A percentile compares a stretch with the other conserved stretches of the same genome.
These are phyloP conservation scores for Apaloderma vittatum DNA, from an alignment of 2,113 vertebrate genomes.

Conservation along the genomic window DNA sequence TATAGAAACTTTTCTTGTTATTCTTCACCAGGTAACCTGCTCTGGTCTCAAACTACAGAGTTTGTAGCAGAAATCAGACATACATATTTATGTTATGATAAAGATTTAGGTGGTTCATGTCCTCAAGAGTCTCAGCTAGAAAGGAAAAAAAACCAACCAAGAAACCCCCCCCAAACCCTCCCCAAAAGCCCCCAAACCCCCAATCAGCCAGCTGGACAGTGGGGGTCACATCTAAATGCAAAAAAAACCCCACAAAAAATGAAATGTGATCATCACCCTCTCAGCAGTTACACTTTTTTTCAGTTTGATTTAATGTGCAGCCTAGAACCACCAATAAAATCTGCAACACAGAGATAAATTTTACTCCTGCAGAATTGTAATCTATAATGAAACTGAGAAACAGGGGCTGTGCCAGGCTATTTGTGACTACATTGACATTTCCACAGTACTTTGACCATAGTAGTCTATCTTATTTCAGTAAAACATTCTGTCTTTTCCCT, in stretches of 20 bases:
- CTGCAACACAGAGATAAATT: neutral
- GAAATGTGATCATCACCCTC: neutral
- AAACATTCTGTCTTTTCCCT: neutral
- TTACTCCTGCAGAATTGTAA: neutral
- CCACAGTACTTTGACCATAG: neutral
- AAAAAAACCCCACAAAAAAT: neutral
- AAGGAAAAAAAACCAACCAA: neutral
- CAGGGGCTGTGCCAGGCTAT: neutral
- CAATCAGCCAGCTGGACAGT: neutral
- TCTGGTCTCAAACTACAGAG: neutral
- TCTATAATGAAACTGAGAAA: neutral
- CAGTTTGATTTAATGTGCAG: neutral
- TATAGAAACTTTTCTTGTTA: too few relatives aligned
- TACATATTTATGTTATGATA: neutral
- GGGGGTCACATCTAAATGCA: neutral
- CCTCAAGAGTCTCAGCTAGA: neutral
- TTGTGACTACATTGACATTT: neutral
- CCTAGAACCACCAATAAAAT: neutral
- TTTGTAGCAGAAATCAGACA: neutral
- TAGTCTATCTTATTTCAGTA: neutral
- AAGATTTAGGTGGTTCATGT: neutral
- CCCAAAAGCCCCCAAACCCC: too few relatives aligned
- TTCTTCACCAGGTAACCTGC: neutral
- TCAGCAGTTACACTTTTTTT: neutral
- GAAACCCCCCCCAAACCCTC: fast-evolving